Percentiles rank a stretch among this genome's conserved stretches.
Conservation (phyloP, 2,888 invertebrate genomes). For the Strigamia maritima region DNA sequence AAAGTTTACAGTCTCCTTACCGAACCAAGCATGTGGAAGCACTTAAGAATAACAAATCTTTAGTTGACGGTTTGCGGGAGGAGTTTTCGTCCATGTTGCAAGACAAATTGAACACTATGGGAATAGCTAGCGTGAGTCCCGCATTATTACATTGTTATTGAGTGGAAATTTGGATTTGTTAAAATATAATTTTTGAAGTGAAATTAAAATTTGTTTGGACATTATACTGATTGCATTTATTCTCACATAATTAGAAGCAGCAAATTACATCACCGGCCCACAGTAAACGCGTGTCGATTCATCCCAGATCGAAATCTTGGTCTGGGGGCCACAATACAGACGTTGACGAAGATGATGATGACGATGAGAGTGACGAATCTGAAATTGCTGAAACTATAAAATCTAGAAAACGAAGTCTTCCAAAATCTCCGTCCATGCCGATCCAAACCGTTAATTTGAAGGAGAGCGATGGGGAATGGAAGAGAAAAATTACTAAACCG, state of each 20-base stretch:
- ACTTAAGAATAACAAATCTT: conserved; percentile 7
- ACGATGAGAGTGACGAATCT: background rate
- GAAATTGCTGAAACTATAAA: background rate
- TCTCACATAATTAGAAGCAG: background rate
- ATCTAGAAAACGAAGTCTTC: background rate
- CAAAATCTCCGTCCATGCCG: background rate
- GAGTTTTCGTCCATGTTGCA: conserved; percentile 28
- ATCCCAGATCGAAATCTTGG: conserved; percentile 9
- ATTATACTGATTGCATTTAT: background rate
- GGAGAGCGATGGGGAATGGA: background rate
- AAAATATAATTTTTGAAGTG: background rate
- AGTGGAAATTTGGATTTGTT: background rate
- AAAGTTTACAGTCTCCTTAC: background rate
- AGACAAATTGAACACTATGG: conserved; percentile 4
- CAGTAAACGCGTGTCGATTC: background rate
- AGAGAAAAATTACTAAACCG: background rate
- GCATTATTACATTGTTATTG: conserved; percentile 24
- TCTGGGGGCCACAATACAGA: background rate
- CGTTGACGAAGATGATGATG: background rate
- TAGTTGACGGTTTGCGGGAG: conserved; percentile 12
- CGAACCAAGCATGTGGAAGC: background rate
- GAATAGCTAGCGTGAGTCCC: conserved; percentile 26
- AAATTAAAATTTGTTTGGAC: background rate
- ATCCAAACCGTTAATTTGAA: background rate
- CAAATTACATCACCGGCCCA: background rate